Evolutionary conservation across 2,797 vertebrate genomes (phyloP).

Genomic region (Sphaeramia orbicularis): DNA sequence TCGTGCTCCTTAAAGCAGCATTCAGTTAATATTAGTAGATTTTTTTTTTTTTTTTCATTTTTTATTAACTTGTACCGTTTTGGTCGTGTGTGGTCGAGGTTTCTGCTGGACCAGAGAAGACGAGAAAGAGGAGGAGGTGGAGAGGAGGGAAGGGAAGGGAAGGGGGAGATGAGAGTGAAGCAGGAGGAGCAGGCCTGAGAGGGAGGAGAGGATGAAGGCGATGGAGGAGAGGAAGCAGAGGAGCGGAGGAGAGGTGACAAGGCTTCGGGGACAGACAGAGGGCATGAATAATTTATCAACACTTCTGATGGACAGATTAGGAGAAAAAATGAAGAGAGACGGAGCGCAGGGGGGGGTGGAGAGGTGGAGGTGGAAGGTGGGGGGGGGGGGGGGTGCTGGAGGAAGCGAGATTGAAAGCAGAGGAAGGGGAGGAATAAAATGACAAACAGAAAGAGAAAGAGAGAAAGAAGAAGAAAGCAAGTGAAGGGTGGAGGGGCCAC

Average conservation of each 20-base stretch:
- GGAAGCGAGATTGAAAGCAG: constrained; percentile 73
- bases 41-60: neutral
- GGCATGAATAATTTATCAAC: constrained; percentile 90
- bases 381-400: constrained; percentile 13
- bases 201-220: constrained; percentile 47
- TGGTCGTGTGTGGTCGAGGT: constrained; percentile 65
- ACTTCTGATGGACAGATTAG: constrained; percentile 88
- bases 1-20: neutral
- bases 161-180: constrained; percentile 27
- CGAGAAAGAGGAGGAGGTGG: constrained; percentile 20
- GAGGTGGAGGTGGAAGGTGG: neutral
- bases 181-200: neutral
- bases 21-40: neutral
- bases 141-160: constrained; percentile 24
- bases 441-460: constrained; percentile 78
- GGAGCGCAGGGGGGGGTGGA: constrained; percentile 57
- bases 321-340: constrained; percentile 84
- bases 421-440: constrained; percentile 79
- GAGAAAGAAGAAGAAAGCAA: constrained; percentile 77
- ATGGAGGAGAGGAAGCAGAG: constrained; percentile 76
- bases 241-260: constrained; percentile 87
- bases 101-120: constrained; percentile 40
- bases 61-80: constrained; percentile 31
- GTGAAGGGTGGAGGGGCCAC: constrained; percentile 81
- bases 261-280: constrained; percentile 85